Base-by-base conservation (phyloP, 2,113 vertebrate species). In the Smithornis capensis region DNA sequence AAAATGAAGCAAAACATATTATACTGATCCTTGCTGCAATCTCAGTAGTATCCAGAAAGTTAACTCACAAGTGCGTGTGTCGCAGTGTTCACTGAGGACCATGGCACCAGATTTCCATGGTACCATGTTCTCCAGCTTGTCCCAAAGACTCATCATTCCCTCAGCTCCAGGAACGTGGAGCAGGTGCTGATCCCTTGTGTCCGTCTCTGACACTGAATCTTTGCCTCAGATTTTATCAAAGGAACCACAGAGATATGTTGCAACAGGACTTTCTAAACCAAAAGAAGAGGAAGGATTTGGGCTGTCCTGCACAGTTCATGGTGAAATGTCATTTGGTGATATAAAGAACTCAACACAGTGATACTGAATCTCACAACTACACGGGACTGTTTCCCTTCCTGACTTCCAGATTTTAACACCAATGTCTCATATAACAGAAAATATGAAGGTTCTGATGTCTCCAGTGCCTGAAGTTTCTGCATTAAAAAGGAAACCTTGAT, bases 251-350 rank as follows among this genome's bases (percentile, higher is more conserved):
- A 45, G 79, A 83, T 60, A 73, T 82, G 40, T 42, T 82, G 21
- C 75, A 76, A 45, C 73, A 76, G 74, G 83, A 77, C 31, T 60
- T 81, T 65, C 65, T 84, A 81, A 83, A 85, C 56, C 85, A 94
- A 78, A 67, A 67, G 84, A 83, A 23, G 79, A 59, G 69, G 79
- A 85, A 86, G 68, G 68, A 62, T 87, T 78, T 76, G 79, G 79
- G 83, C 80, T 67, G 80, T 71, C 80, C 92, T 92, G 86, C 83
- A 78, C 64, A 42, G 68, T 24, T 89, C 47, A 47, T 71, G 86
- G 90, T 92, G 90, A 95, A 94, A 95, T 78, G 83, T 55, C 73
- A 37, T 87, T 83, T 92, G 60, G 77, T 87, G 94, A 82, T 60
- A 52, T 0, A 85, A 31, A 94, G 70, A 93, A 92, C 79, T 90